Conservation (phyloP, 2,888 invertebrate genomes). For the Muscina levida region DNA sequence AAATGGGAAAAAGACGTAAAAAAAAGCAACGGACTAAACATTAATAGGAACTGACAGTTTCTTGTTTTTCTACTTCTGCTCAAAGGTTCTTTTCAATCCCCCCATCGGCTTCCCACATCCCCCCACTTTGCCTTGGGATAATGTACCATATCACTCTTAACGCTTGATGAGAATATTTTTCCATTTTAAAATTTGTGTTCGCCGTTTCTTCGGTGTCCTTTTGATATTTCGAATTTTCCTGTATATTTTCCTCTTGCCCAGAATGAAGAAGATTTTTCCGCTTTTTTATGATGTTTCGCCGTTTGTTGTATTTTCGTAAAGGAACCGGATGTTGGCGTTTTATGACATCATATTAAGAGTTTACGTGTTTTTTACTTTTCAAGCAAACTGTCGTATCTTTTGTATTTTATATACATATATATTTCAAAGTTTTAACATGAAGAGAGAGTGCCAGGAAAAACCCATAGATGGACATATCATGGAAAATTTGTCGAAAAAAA, state of each 20-base stretch:
- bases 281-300: conserved; percentile 28
- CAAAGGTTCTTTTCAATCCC: background rate
- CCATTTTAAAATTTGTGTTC: conserved; percentile 7
- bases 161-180: conserved; percentile 22
- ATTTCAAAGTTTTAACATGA: conserved; percentile 21
- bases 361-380: conserved; percentile 20
- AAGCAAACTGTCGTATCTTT: background rate
- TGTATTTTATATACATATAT: conserved; percentile 4
- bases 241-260: conserved; percentile 14
- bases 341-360: conserved; percentile 48
- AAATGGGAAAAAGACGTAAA: conserved; percentile 12
- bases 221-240: conserved; percentile 10
- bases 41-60: conserved; percentile 64
- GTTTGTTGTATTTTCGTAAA: conserved; percentile 20
- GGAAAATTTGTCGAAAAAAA: conserved; percentile 2
- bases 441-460: conserved; percentile 2
- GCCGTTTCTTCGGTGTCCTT: conserved; percentile 9
- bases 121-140: background rate
- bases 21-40: conserved; percentile 32
- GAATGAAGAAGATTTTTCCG: conserved; percentile 10
- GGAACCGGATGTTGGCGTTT: conserved; percentile 41
- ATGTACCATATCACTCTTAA: background rate
- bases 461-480: background rate
- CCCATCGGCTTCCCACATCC: background rate
- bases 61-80: conserved; percentile 7